Conservation (phyloP, 53 echinoderm and acorn worm species). For the Henricia sp. region DNA sequence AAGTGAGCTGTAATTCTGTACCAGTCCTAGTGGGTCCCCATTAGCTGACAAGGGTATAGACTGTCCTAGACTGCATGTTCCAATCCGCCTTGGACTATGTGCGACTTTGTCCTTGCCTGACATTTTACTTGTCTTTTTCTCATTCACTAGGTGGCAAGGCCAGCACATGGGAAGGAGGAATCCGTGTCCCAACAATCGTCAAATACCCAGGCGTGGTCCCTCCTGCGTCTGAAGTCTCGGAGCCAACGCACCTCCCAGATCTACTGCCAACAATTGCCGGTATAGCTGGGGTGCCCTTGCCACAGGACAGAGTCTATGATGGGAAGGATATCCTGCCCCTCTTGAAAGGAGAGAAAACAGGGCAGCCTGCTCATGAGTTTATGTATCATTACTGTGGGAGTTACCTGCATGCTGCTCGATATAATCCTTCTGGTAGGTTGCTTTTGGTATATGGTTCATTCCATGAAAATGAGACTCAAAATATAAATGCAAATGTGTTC, state of each 20-base stretch:
- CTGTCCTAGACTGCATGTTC: too few species aligned
- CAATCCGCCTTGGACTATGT: too few species aligned
- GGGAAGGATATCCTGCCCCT: constrained; percentile 89
- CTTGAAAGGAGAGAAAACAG: constrained; percentile 50
- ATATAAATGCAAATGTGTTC: too few species aligned
- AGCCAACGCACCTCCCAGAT: constrained; percentile 85
- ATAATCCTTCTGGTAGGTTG: constrained; percentile 65
- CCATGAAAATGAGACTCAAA: too few species aligned
- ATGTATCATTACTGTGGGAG: constrained; percentile 95
- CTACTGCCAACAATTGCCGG: constrained; percentile 82
- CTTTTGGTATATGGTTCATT: too few species aligned
- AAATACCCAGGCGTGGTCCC: constrained; percentile 81
- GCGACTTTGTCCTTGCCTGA: too few species aligned
- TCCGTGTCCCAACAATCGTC: constrained; percentile 89
- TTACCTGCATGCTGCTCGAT: constrained; percentile 85
- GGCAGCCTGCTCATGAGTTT: constrained; percentile 75
- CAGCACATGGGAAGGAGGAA: constrained; percentile 92
- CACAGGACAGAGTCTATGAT: constrained; percentile 77
- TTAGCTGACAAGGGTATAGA: too few species aligned
- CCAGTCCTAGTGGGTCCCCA: too few species aligned
- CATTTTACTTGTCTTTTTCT: not conserved
- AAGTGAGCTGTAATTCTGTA: too few species aligned
- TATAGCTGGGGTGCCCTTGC: constrained; percentile 64
- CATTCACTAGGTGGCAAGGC: constrained; percentile 83
- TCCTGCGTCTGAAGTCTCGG: constrained; percentile 68